These are phyloP conservation scores for Urechis unicinctus DNA, from an alignment of 2,888 invertebrate species.

Conservation along the genomic window DNA sequence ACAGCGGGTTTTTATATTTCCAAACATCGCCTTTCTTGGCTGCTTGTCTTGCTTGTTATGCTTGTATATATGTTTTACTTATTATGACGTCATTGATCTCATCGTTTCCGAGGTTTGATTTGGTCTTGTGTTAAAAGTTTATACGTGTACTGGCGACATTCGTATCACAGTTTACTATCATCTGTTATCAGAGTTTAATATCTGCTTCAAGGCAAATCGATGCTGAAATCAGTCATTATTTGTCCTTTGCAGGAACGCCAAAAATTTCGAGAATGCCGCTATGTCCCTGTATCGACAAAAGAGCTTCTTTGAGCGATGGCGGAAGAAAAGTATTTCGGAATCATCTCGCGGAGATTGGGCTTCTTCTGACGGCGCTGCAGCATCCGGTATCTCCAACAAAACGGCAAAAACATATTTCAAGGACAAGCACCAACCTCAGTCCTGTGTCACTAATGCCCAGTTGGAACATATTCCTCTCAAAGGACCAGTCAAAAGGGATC, in stretches of 20 bases:
- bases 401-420: background rate
- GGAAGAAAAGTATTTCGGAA: conserved; percentile 9
- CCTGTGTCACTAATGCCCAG: background rate
- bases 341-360: background rate
- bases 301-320: conserved; percentile 22
- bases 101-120: no score
- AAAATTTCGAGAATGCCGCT: conserved; percentile 20
- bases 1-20: no score
- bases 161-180: no score
- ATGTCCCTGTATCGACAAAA: conserved; percentile 21
- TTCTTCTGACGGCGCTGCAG: background rate
- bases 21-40: no score
- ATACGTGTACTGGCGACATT: no score
- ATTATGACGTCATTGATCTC: no score
- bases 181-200: background rate
- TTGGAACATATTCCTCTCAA: background rate
- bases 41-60: no score
- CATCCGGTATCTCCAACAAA: background rate
- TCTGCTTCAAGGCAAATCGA: background rate
- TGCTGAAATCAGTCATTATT: background rate
- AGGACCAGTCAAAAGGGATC: conserved; percentile 1
- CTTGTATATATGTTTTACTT: no score
- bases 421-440: background rate
- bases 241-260: conserved; percentile 9
- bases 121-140: no score